phyloP scores from a whole-genome alignment of 2,113 vertebrate genomes.

The Pangasianodon gigas region DNA sequence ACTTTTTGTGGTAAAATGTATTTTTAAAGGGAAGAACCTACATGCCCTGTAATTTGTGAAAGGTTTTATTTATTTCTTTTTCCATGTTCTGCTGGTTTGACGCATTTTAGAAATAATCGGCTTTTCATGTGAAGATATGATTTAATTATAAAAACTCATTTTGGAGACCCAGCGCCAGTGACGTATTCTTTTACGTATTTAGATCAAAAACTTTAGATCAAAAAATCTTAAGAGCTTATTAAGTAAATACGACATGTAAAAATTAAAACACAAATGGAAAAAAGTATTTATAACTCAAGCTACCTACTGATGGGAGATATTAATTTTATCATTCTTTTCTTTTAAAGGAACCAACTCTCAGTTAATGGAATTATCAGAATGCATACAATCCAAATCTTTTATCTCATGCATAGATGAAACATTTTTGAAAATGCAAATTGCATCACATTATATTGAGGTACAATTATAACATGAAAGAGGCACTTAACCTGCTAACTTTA shows the following conservation, averaged over 20 bases:
- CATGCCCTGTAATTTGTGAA: slow-evolving; percentile 38
- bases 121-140: slow-evolving; percentile 11
- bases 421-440: slow-evolving; percentile 2
- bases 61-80: slow-evolving; percentile 31
- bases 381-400: neutral
- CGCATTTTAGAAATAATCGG: slow-evolving; percentile 1
- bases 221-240: neutral
- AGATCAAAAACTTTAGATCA: neutral
- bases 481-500: neutral
- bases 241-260: neutral
- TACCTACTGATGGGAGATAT: neutral
- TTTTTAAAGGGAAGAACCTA: slow-evolving; percentile 40
- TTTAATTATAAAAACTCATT: neutral
- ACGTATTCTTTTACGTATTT: neutral
- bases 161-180: neutral
- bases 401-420: neutral
- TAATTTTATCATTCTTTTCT: neutral
- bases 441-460: neutral
- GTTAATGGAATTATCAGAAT: neutral
- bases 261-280: neutral
- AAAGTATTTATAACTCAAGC: neutral
- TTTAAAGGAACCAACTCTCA: neutral
- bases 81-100: slow-evolving; percentile 5
- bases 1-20: slow-evolving; percentile 15
- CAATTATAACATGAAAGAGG: slow-evolving; percentile 3